A percentile compares a stretch with the other conserved stretches of the same genome.
Evolutionary conservation across 2,888 invertebrate genomes (phyloP).

Genomic region (Busseola fusca): DNA sequence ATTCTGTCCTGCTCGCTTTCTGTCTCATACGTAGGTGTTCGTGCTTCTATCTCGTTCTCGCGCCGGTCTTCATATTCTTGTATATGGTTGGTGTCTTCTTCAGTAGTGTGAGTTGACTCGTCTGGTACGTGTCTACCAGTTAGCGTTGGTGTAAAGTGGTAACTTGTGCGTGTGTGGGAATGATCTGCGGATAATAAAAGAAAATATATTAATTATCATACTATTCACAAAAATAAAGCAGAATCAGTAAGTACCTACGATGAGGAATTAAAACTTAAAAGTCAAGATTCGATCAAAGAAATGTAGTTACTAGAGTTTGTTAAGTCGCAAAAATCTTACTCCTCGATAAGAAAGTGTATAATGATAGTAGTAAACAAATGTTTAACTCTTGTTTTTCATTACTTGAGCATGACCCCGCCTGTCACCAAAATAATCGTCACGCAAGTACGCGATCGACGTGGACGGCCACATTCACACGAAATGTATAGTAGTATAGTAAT

Average conservation of each 20-base stretch:
- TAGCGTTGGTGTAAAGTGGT: conserved; percentile 79
- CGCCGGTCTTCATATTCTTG: conserved; percentile 80
- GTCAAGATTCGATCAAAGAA: not conserved
- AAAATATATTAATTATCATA: not conserved
- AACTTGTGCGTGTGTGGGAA: conserved; percentile 71
- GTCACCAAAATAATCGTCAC: too few species aligned
- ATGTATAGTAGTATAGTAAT: too few species aligned
- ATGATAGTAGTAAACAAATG: not conserved
- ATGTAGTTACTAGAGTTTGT: not conserved
- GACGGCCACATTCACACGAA: not conserved
- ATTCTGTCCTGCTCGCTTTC: conserved; percentile 73
- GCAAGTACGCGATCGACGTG: too few species aligned
- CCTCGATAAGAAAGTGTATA: not conserved
- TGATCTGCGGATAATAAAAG: conserved; percentile 73
- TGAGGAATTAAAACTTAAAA: not conserved
- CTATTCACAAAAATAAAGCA: not conserved
- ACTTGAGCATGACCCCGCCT: not conserved
- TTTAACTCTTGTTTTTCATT: not conserved
- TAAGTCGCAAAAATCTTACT: not conserved
- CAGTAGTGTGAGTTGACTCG: conserved; percentile 83
- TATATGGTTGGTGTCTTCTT: conserved; percentile 83
- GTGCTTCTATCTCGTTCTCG: conserved; percentile 78
- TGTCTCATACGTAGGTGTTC: conserved; percentile 78
- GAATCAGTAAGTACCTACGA: not conserved
- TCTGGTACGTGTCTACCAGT: conserved; percentile 72